phyloP scores from a whole-genome alignment of 2,888 invertebrate species.

The Noctua comes region DNA sequence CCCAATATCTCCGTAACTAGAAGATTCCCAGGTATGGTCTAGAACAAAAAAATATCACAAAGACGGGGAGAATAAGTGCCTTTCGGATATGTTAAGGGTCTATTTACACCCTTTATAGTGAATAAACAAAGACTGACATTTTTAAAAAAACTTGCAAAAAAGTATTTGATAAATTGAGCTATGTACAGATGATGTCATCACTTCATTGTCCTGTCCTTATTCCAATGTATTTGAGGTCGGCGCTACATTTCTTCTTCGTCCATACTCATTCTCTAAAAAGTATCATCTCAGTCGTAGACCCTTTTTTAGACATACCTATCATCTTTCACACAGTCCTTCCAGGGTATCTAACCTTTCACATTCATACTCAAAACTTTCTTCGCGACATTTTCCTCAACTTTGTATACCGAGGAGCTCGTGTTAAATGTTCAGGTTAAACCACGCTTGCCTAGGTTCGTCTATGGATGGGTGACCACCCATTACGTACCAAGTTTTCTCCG shows the following conservation, averaged over 20 bases:
- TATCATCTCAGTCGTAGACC: not conserved
- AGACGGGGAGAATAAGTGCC: no score
- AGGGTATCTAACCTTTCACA: not conserved
- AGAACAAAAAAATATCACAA: no score
- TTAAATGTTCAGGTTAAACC: no score
- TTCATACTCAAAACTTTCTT: not conserved
- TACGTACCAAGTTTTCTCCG: no score
- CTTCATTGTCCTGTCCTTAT: not conserved
- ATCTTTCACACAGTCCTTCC: not conserved
- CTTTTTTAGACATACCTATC: not conserved
- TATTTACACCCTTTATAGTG: no score
- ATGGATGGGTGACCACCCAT: no score
- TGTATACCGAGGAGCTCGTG: no score
- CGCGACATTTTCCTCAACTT: not conserved
- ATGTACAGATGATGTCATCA: not conserved
- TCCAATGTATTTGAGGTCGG: not conserved
- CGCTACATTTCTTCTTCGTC: not conserved
- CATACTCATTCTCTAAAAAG: not conserved
- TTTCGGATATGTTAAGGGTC: no score
- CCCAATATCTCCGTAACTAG: no score
- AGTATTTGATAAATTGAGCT: not conserved
- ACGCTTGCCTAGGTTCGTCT: no score
- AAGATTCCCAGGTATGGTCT: no score
- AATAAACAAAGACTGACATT: no score
- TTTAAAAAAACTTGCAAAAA: not conserved